A percentile compares a stretch with the other conserved stretches of the same genome.
These are phyloP conservation scores for Tringa solitaria DNA, from an alignment of 2,113 vertebrate genomes.

Conservation along the genomic window DNA sequence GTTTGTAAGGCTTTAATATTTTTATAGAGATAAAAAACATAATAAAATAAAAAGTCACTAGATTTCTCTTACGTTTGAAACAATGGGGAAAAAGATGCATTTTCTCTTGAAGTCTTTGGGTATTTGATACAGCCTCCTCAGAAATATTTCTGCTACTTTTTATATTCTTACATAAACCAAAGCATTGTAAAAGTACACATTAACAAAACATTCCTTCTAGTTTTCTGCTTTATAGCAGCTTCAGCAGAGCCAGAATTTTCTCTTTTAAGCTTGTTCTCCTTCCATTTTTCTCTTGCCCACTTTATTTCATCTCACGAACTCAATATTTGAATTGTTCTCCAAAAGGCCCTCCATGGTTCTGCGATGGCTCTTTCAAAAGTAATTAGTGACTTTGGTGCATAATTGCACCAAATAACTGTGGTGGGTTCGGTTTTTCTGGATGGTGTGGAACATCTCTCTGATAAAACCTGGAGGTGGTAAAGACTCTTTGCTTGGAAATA, in stretches of 20 bases:
- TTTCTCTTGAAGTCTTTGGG: not conserved
- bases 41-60: not conserved
- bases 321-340: not conserved
- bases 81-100: rapidly evolving
- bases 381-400: not conserved
- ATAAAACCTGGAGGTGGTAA: not conserved
- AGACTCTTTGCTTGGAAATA: not conserved
- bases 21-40: not conserved
- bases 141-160: not conserved
- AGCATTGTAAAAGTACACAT: rapidly evolving
- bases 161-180: not conserved
- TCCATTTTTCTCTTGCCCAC: not conserved
- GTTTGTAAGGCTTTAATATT: not conserved
- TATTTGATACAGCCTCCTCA: not conserved
- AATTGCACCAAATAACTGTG: no score
- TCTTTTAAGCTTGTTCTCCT: not conserved
- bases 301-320: not conserved
- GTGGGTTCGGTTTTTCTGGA: not conserved
- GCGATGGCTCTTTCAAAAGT: not conserved
- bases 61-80: not conserved
- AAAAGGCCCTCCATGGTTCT: not conserved
- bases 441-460: not conserved
- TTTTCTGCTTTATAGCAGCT: not conserved
- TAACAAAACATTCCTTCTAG: not conserved
- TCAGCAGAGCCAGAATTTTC: not conserved